Evolutionary conservation across 2,113 vertebrate species (phyloP).

Genomic region (Xyliphius kryptos): DNA sequence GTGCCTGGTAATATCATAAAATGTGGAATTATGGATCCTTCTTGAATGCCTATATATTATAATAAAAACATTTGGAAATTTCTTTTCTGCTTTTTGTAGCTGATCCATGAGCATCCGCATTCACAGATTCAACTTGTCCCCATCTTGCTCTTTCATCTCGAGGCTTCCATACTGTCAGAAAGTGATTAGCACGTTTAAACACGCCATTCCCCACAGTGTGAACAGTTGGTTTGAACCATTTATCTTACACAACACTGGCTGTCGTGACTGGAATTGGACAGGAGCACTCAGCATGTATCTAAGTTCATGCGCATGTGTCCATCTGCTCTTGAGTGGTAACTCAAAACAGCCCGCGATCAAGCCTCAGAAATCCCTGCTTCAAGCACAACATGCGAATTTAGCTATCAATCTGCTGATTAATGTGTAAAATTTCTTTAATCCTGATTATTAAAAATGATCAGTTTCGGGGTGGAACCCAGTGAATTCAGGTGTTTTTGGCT

Average conservation of each 20-base stretch:
- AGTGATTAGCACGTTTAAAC: conserved; percentile 37
- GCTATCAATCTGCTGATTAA: no score
- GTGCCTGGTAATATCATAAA: no score
- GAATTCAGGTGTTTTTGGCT: no score
- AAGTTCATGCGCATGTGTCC: conserved; percentile 41
- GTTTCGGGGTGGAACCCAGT: no score
- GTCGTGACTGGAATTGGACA: conserved; percentile 36
- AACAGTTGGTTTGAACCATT: conserved; percentile 43
- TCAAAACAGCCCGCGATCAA: conserved; percentile 6
- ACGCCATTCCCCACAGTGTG: conserved; percentile 19
- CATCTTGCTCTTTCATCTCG: background rate
- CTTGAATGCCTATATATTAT: no score
- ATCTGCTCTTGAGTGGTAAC: conserved; percentile 44
- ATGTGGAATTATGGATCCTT: no score
- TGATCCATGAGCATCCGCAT: background rate
- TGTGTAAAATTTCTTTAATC: no score
- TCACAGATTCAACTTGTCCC: background rate
- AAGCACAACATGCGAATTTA: no score
- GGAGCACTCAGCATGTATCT: conserved; percentile 42
- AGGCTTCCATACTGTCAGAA: conserved; percentile 15
- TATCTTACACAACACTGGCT: conserved; percentile 27
- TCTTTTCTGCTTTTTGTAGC: no score
- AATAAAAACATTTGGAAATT: no score
- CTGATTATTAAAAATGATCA: no score
- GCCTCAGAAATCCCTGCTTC: no score